Percentiles rank a stretch among this genome's conserved stretches.
Evolutionary conservation across 2,113 vertebrate genomes (phyloP).

Genomic region (Bettongia penicillata): DNA sequence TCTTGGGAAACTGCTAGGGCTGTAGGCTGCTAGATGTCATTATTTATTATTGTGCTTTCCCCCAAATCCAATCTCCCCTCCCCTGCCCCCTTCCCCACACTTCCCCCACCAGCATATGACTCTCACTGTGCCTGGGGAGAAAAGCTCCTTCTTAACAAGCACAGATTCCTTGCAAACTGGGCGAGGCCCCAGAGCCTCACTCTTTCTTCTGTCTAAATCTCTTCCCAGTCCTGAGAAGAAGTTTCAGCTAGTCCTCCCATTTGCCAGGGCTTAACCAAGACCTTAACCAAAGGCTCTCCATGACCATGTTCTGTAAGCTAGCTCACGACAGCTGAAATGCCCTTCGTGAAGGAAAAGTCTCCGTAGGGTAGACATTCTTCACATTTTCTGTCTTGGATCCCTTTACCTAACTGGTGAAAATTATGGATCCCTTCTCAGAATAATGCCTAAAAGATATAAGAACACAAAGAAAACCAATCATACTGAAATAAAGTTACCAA

Average conservation of each 20-base stretch:
- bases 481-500: neutral
- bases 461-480: neutral
- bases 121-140: neutral
- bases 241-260: constrained; percentile 22
- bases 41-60: neutral
- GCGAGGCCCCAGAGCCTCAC: constrained; percentile 7
- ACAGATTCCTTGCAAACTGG: constrained; percentile 17
- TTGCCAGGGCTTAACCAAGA: constrained; percentile 12
- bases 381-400: neutral
- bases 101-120: neutral
- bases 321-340: neutral
- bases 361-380: neutral
- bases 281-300: constrained; percentile 48
- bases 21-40: neutral
- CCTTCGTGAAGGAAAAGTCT: neutral
- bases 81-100: neutral
- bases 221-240: neutral
- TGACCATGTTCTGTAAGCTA: constrained; percentile 40
- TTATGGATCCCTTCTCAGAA: neutral
- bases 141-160: constrained; percentile 13
- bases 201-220: constrained; percentile 44
- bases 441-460: neutral
- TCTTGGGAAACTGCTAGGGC: neutral
- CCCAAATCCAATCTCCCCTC: neutral
- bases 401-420: neutral